These are phyloP conservation scores for Oncorhynchus clarkii DNA, from an alignment of 2,113 vertebrate species.

Conservation along the genomic window DNA sequence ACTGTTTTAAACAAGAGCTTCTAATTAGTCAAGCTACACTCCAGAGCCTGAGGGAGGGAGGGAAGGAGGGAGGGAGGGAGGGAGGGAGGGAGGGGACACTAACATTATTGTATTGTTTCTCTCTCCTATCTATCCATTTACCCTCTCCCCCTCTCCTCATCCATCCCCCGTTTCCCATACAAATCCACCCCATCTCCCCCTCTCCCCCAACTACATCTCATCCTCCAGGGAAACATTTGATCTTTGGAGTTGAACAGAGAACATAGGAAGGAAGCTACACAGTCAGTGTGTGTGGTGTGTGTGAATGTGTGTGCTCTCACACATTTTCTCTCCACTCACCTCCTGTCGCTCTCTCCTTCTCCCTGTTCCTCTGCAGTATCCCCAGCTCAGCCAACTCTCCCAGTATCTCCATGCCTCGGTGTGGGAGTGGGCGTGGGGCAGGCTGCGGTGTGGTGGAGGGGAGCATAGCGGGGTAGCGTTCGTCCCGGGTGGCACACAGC, in stretches of 20 bases:
- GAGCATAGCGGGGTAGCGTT: constrained; percentile 50
- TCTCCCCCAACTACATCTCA: neutral
- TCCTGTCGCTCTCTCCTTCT: constrained; percentile 58
- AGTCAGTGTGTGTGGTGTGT: constrained; percentile 27
- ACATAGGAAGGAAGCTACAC: constrained; percentile 46
- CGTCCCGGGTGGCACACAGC: constrained; percentile 80
- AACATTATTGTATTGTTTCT: no score
- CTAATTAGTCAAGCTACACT: constrained; percentile 72
- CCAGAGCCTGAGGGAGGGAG: constrained; percentile 56
- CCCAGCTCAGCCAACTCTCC: constrained; percentile 91
- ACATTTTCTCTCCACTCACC: constrained; percentile 33
- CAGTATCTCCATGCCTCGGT: constrained; percentile 88
- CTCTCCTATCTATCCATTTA: neutral
- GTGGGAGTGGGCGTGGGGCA: constrained; percentile 53
- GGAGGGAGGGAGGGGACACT: no score
- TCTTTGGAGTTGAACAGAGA: constrained; percentile 21
- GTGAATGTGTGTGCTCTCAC: neutral
- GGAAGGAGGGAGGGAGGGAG: no score
- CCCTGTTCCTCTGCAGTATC: constrained; percentile 66
- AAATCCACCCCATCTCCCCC: no score
- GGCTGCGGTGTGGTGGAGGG: neutral
- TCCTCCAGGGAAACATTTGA: constrained; percentile 26
- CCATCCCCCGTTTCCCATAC: no score
- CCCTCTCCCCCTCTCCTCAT: neutral
- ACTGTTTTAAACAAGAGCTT: constrained; percentile 71